phyloP scores from a whole-genome alignment of 2,797 vertebrate genomes.

The Serranus cabrilla region DNA sequence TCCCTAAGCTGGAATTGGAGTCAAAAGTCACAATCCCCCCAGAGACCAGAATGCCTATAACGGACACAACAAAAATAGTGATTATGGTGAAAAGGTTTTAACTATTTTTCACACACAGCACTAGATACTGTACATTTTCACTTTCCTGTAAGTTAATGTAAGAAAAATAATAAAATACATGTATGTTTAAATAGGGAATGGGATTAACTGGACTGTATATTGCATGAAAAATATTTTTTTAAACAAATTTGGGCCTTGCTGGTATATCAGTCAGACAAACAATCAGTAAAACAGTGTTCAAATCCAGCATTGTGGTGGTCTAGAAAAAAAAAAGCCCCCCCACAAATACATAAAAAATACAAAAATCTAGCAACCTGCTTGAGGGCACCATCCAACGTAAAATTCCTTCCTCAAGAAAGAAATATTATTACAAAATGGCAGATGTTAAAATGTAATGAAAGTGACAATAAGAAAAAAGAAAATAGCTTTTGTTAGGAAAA shows the following conservation, averaged over 20 bases:
- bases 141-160: background rate
- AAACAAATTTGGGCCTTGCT: background rate
- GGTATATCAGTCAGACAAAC: background rate
- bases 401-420: background rate
- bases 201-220: too few species aligned
- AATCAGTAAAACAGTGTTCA: background rate
- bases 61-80: conserved; percentile 7
- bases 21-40: conserved; percentile 63
- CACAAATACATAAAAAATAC: background rate
- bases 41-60: conserved; percentile 34
- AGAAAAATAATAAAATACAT: background rate
- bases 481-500: conserved; percentile 17
- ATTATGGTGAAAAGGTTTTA: conserved; percentile 5
- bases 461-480: conserved; percentile 15
- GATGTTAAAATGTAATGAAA: conserved; percentile 57
- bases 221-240: background rate
- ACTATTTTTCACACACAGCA: background rate
- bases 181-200: too few species aligned
- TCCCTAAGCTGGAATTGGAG: conserved; percentile 54
- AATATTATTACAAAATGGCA: conserved; percentile 49
- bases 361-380: background rate
- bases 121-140: background rate
- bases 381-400: background rate
- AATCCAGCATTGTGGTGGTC: background rate
- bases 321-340: background rate